phyloP scores from a whole-genome alignment of 2,113 vertebrate genomes.

The Suricata suricatta region DNA sequence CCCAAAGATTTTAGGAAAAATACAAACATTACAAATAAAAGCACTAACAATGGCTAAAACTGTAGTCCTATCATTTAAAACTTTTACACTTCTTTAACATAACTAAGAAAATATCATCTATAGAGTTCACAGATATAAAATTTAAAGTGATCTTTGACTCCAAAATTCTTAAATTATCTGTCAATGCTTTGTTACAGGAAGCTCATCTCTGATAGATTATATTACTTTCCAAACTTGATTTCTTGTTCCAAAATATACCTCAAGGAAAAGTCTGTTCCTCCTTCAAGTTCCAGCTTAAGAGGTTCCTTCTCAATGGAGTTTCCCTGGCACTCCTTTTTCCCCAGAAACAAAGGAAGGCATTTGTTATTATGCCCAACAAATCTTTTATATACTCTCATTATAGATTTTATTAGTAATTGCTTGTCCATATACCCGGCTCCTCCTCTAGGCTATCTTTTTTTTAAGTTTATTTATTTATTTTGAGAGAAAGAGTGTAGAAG shows the following conservation, averaged over 20 bases:
- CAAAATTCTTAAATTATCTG: background rate
- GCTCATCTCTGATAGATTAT: background rate
- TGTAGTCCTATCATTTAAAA: background rate
- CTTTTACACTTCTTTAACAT: background rate
- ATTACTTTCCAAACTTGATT: background rate
- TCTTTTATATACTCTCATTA: background rate
- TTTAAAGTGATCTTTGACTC: background rate
- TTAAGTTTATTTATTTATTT: too few relatives aligned
- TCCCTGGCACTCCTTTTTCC: background rate
- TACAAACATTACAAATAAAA: background rate
- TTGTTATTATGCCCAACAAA: background rate
- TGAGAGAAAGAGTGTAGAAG: too few relatives aligned
- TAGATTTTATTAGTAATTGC: background rate
- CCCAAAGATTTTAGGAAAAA: constrained; percentile 18
- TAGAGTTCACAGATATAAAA: background rate
- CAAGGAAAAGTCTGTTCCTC: background rate
- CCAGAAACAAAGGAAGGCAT: background rate
- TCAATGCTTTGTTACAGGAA: background rate
- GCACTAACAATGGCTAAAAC: background rate
- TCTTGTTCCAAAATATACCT: background rate
- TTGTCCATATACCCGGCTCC: background rate
- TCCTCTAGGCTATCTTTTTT: background rate
- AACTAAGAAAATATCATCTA: constrained; percentile 10
- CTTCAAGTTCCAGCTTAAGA: background rate
- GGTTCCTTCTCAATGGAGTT: background rate